Percentiles rank a stretch among this genome's conserved stretches.
These are phyloP conservation scores for Cygnus buccinator DNA, from an alignment of 2,113 vertebrate species.

Conservation along the genomic window DNA sequence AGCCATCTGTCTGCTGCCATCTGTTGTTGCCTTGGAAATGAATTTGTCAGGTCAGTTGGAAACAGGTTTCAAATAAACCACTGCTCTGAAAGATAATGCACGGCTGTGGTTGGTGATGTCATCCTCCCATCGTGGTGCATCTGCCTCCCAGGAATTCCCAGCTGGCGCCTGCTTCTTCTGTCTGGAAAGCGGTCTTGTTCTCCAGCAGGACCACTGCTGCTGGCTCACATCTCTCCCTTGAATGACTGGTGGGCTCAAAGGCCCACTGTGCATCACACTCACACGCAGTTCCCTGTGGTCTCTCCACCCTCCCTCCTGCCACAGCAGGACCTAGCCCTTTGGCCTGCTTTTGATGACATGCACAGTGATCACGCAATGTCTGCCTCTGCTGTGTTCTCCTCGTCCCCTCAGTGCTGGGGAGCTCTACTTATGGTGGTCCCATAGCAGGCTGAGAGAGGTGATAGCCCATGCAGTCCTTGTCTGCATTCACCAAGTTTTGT, in stretches of 20 bases:
- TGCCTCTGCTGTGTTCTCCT: no score
- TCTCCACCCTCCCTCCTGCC: accelerated
- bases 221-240: accelerated
- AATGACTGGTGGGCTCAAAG: accelerated
- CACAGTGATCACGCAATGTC: not conserved
- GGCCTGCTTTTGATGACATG: not conserved
- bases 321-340: no score
- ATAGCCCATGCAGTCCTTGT: no score
- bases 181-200: not conserved
- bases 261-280: not conserved
- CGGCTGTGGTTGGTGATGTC: not conserved
- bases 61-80: slow-evolving; percentile 49
- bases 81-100: not conserved
- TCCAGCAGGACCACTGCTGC: not conserved
- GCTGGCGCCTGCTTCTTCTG: not conserved
- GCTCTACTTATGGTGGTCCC: not conserved
- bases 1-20: slow-evolving; percentile 57
- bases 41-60: slow-evolving; percentile 56
- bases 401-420: not conserved
- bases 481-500: not conserved
- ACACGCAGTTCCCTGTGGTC: accelerated
- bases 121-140: not conserved
- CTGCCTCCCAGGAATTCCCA: not conserved
- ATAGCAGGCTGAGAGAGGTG: not conserved
- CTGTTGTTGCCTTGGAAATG: slow-evolving; percentile 51